Evolutionary conservation across 2,888 invertebrate species (phyloP), one percentile per base, ranked within the genome.

Genomic region (Melieria omissa): DNA sequence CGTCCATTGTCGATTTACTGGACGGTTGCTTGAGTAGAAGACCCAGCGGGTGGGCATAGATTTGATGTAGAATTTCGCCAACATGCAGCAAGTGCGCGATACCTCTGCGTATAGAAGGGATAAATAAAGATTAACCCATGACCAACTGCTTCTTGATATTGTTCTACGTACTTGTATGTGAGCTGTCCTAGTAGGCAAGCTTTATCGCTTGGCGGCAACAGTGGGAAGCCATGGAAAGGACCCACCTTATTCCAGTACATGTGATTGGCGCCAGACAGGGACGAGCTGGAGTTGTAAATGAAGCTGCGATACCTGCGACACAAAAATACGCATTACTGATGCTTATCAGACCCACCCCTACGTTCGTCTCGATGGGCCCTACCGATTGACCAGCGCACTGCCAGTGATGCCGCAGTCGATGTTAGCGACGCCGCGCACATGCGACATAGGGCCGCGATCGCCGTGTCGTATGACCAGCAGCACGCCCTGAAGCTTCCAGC

Each of bases 151-250:
- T 46, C 12, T 46, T 47, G 16, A 16, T 0, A 29, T 44, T 47
- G 4, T 3, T 29, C 45, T 80, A 83, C 84, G 83, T 75, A 87
- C 86, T 87, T 87, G 76, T 85, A 92, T 0, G 97, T 97, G 71
- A 98, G 88, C 81, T 96, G 95, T 0, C 95, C 96, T 12, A 94
- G 88, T n/a, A 92, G 91, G 82, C 97, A 97, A 74, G 91, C 91
- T 0, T 89, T 91, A 60, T 89, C 87, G 63, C 88, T 89, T 4
- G 89, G 86, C 2, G 96, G 95, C 10, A 95, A 85, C 62, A 94
- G 89, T 0, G 95, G 94, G 83, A 95, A 95, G 75, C 93, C 93
- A 85, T 95, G 94, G 84, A 96, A 96, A 0, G 95, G 93, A 0
- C 95, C 95, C 65, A 92, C 88, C 74, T 93, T 92, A 76, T 92